Conservation (phyloP, 2,888 invertebrate genomes). For the Stramonita haemastoma region DNA sequence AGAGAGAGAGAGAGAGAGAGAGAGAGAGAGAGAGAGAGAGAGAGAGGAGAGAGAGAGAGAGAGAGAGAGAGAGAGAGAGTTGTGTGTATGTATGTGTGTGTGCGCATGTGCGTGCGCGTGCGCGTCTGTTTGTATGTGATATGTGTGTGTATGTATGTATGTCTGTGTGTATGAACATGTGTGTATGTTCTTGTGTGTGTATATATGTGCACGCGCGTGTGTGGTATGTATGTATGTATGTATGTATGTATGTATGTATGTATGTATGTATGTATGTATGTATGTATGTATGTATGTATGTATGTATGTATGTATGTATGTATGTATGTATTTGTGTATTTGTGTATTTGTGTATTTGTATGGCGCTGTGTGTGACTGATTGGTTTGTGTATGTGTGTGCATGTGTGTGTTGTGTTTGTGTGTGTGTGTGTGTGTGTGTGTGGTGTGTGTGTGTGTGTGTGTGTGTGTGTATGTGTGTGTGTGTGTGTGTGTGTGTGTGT, state of each 20-base stretch:
- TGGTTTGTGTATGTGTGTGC: background rate
- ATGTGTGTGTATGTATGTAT: too few relatives aligned
- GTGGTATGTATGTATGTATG: background rate
- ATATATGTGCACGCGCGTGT: too few relatives aligned
- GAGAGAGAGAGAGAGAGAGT: too few relatives aligned
- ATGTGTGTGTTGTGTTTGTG: background rate
- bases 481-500: background rate
- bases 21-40: background rate
- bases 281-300: background rate
- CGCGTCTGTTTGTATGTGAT: too few relatives aligned
- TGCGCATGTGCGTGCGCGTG: too few relatives aligned
- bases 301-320: background rate
- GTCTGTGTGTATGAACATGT: too few relatives aligned
- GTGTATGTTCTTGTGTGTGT: too few relatives aligned
- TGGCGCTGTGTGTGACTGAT: background rate
- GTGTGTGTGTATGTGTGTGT: background rate
- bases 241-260: background rate
- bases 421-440: background rate
- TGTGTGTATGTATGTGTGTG: too few relatives aligned
- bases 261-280: background rate
- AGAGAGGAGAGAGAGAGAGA: too few relatives aligned
- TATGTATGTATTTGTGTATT: background rate
- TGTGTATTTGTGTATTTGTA: background rate
- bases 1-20: constrained; percentile 14
- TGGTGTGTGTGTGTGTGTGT: background rate